Conservation (phyloP, 2,888 invertebrate species). For the Standfussiana lucernea region DNA sequence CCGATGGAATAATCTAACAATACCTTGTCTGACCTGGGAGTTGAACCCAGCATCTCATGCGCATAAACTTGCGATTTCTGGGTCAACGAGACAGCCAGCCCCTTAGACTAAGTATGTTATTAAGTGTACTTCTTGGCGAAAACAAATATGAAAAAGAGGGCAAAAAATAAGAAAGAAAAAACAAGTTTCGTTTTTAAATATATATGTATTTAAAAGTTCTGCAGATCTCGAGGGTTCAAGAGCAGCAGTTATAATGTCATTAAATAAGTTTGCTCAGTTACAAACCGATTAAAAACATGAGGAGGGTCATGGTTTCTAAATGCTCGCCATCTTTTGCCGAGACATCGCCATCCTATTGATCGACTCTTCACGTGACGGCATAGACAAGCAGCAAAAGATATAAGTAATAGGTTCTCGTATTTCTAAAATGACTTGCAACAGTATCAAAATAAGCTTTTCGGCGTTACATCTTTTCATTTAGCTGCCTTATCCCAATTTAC, state of each 20-base stretch:
- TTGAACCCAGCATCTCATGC: no score
- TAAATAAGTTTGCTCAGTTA: slow-evolving; percentile 29
- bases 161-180: no score
- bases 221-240: slow-evolving; percentile 10
- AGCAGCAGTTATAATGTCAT: slow-evolving; percentile 1
- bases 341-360: neutral
- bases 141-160: no score
- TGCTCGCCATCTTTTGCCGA: neutral
- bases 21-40: no score
- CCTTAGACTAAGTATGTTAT: no score
- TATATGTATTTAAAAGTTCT: slow-evolving; percentile 43
- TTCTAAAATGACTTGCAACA: neutral
- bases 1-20: no score
- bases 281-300: slow-evolving; percentile 40
- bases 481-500: no score
- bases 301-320: neutral
- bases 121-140: no score
- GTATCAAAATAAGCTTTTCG: neutral
- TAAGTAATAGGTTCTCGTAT: neutral
- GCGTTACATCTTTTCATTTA: no score
- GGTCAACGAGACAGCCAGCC: no score
- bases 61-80: no score
- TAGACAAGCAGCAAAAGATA: neutral
- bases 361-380: neutral
- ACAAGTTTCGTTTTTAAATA: neutral